A percentile compares a stretch with the other conserved stretches of the same genome.
These are phyloP conservation scores for Cygnus atratus DNA, from an alignment of 2,113 vertebrate species.

Conservation along the genomic window DNA sequence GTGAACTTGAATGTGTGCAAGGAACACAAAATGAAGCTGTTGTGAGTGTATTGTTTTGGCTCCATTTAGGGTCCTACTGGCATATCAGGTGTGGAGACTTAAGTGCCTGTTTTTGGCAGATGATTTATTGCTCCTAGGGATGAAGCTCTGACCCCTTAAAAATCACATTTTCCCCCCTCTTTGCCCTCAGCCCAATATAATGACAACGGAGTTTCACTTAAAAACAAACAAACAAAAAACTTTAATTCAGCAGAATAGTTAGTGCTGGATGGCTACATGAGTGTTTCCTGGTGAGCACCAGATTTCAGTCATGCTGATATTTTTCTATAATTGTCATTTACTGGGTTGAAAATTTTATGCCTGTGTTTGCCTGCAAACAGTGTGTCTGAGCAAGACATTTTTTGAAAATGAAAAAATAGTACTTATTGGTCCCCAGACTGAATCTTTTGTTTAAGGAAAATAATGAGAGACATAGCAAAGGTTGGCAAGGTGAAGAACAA, in stretches of 20 bases:
- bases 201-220: not conserved
- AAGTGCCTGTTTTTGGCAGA: not conserved
- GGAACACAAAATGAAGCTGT: not conserved
- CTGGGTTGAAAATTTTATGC: not conserved
- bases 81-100: not conserved
- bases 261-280: not conserved
- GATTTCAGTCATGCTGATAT: not conserved
- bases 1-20: not conserved
- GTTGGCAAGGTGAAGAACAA: not conserved
- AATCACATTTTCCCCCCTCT: not conserved
- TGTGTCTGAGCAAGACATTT: not conserved
- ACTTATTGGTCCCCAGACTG: fast-evolving
- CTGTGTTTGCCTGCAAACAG: not conserved
- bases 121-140: not conserved
- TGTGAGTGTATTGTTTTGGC: not conserved
- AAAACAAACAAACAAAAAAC: not conserved
- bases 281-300: not conserved
- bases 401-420: not conserved
- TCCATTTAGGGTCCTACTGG: too few species aligned
- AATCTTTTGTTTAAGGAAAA: not conserved
- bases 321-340: not conserved
- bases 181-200: too few species aligned
- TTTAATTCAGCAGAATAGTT: not conserved
- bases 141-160: not conserved
- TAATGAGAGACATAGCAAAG: fast-evolving